Base-by-base conservation (phyloP, 1,140 invertebrate species). In the Gerris buenoi region DNA sequence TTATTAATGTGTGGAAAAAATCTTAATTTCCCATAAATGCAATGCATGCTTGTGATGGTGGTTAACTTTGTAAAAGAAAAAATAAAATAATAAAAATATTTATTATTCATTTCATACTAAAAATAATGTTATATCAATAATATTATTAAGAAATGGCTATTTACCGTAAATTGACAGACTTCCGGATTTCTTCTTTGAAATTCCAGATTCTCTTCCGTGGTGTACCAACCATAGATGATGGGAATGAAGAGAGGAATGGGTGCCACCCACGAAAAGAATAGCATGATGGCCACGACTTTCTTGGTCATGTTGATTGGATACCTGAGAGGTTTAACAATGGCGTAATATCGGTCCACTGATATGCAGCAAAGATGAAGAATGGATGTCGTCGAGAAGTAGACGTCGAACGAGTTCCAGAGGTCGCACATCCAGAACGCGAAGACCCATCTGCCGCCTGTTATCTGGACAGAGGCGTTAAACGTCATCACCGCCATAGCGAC, bases 351-450 rank as follows among this genome's bases (percentile, higher is more conserved):
- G 76, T 97, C 95, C 26, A 96, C 90, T 65, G 88, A 90, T 74
- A 97, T 97, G 75, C 93, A 97, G 76, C 93, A 96, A 5, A 97
- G 81, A 77, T 97, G 94, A 2, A 97, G 80, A 59, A 97, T 96
- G 29, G 91, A 94, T 0, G 92, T 91, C 10, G 93, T 97, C 29
- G 90, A 94, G 76, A 96, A 97, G 73, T 97, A 91, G 2, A 97
- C 95, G 76, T 97, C 95, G 70, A 95, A 82, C 18, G 91, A 92
- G 77, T 95, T 95, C 85, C 91, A 97, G 69, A 96, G 82, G 79
- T 96, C 91, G 82, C 95, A 97, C 84, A 95, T 88, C 70, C 88
- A 82, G 72, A 85, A 82, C 0, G 90, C 89, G 75, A 97, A 95
- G 66, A 92, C 77, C 95, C 95, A 97, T 68, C 78, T 78, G 28